A percentile compares a stretch with the other conserved stretches of the same genome.
Conservation (phyloP, 2,888 invertebrate species). For the Cosmorhoe ocellata region DNA sequence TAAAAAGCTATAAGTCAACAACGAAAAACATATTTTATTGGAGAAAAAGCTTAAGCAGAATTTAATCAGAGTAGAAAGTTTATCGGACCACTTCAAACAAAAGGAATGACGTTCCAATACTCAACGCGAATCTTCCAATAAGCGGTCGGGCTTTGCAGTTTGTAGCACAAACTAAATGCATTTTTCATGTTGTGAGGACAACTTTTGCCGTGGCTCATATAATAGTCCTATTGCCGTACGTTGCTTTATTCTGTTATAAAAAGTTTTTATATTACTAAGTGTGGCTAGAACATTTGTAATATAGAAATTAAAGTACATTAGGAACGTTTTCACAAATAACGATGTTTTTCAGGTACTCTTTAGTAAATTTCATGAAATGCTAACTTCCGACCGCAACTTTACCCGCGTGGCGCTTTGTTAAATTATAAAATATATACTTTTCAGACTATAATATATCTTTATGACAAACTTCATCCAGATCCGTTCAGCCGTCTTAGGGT, state of each 20-base stretch:
- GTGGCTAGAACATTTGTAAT: background rate
- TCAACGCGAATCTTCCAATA: conserved; percentile 30
- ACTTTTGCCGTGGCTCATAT: conserved; percentile 59
- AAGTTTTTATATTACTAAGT: background rate
- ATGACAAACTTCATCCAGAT: too few relatives aligned
- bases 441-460: too few relatives aligned
- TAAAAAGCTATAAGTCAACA: too few relatives aligned
- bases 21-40: background rate
- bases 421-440: too few relatives aligned
- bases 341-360: too few relatives aligned
- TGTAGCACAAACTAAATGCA: conserved; percentile 68
- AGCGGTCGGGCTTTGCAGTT: conserved; percentile 35
- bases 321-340: too few relatives aligned
- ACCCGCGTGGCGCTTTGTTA: too few relatives aligned
- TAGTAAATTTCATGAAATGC: too few relatives aligned
- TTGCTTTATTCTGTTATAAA: conserved; percentile 4
- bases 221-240: conserved; percentile 39
- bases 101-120: conserved; percentile 28
- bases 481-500: too few relatives aligned
- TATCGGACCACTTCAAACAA: conserved; percentile 22
- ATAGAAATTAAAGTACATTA: too few relatives aligned
- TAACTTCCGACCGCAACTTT: too few relatives aligned
- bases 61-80: conserved; percentile 26
- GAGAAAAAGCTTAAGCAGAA: conserved; percentile 12
- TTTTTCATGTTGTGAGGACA: conserved; percentile 74